Base-by-base conservation (phyloP, 53 echinoderm and acorn worm species). In the Patiria pectinifera region DNA sequence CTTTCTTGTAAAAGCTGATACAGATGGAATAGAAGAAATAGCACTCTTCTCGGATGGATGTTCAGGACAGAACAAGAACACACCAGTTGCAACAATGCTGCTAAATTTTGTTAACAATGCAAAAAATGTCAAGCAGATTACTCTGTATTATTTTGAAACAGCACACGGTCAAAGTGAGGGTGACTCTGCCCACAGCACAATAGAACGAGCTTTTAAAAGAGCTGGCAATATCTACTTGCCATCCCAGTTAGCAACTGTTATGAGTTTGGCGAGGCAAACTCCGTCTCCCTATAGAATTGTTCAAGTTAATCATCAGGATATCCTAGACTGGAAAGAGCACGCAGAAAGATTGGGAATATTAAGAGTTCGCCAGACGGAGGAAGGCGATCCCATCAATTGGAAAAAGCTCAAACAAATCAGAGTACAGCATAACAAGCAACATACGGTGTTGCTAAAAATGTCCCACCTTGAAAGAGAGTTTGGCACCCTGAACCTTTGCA, bases 101-200 rank as follows among this genome's bases (percentile, higher is more conserved):
- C 23, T 86, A 59, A 61, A 35, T n/a, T 86, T 85, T 77, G 53
- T 92, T 9, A 62, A 86, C 18, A 82, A 92, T 78, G 72, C 78
- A 25, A 86, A 86, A 79, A 13, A 77, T 45, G 69, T 92, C 22
- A 62, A 92, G 48, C 62, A 77, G 24, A 85, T 92, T 18, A 92
- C 85, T 21, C 53, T 93, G 26, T 49, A 93, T 35, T 93, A 45
- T 75, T 87, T 93, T 60, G 80, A 80, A 35, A 83, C 87, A 69
- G 43, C 86, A 22, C 93, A 93, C 25, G 93, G 93, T 21, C 93
- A 93, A 44, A 69, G 44, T 45, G 93, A 93, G 75, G 93, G 93
- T 62, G 93, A 93, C 48, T 87, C 87, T 3, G 79, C 86, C 63
- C 93, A 93, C 45, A 87, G 87, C 79, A 66, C 79, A 80, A 81